Conservation (phyloP, 2,888 invertebrate species). For the Drosophila mettleri region DNA sequence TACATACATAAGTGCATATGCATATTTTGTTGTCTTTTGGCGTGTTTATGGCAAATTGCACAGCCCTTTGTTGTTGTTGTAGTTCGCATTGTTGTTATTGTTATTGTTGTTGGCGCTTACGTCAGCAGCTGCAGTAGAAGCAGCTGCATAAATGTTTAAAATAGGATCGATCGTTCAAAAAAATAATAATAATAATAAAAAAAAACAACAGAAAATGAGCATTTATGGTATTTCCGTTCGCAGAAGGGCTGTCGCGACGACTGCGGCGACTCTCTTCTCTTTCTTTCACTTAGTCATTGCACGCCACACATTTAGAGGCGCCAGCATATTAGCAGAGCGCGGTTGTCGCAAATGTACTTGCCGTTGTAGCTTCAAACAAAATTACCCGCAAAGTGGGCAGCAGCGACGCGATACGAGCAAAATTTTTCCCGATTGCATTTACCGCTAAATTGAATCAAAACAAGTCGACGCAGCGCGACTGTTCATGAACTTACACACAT, state of each 20-base stretch:
- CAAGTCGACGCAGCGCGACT: constrained; percentile 61
- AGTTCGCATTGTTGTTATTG: constrained; percentile 18
- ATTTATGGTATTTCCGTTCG: constrained; percentile 69
- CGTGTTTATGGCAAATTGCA: constrained; percentile 74
- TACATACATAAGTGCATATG: constrained; percentile 33
- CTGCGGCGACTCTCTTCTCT: constrained; percentile 4
- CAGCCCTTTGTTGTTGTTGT: constrained; percentile 55
- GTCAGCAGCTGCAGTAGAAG: constrained; percentile 66
- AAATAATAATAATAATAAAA: constrained; percentile 19
- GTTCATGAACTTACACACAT: constrained; percentile 71
- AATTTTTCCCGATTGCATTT: constrained; percentile 73
- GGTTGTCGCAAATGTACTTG: constrained; percentile 45
- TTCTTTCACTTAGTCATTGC: constrained; percentile 65
- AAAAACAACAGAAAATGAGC: constrained; percentile 11
- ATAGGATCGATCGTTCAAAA: constrained; percentile 51
- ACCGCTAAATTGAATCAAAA: constrained; percentile 78
- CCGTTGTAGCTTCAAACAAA: constrained; percentile 67
- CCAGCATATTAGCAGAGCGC: constrained; percentile 48
- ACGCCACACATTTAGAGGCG: constrained; percentile 72
- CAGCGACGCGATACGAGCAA: constrained; percentile 33
- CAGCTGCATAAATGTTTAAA: constrained; percentile 51
- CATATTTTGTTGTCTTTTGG: constrained; percentile 65
- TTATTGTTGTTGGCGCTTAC: constrained; percentile 60
- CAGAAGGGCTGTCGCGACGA: constrained; percentile 42
- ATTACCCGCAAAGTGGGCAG: constrained; percentile 68